These are phyloP conservation scores for Porphyrio hochstetteri DNA, from an alignment of 2,113 vertebrate genomes.

Conservation along the genomic window DNA sequence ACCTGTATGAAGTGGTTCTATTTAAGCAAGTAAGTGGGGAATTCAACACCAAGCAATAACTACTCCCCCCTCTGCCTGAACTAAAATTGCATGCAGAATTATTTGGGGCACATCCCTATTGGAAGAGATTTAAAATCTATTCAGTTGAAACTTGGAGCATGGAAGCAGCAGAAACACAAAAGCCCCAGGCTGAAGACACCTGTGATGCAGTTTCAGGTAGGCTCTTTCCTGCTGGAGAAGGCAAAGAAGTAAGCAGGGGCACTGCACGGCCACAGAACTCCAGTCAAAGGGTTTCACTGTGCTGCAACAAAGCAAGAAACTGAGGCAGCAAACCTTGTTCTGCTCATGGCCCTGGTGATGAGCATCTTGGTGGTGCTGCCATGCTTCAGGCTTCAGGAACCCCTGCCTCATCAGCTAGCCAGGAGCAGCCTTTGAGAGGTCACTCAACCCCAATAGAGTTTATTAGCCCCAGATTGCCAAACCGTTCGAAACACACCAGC, in stretches of 20 bases:
- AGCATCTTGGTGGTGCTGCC: background rate
- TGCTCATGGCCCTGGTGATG: background rate
- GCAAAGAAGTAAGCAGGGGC: background rate
- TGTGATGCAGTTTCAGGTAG: background rate
- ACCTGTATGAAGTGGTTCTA: background rate
- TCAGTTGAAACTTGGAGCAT: background rate
- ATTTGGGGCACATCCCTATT: background rate
- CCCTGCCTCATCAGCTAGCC: background rate
- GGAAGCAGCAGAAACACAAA: background rate
- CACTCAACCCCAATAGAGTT: background rate
- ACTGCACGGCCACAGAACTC: background rate
- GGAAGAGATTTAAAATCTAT: background rate
- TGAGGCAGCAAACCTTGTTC: background rate
- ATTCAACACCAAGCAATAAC: background rate
- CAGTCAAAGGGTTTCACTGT: background rate
- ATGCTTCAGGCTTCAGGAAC: background rate
- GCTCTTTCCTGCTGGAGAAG: background rate
- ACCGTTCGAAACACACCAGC: background rate
- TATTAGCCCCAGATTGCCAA: background rate
- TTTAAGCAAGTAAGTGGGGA: background rate
- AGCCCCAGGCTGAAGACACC: background rate
- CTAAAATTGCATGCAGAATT: background rate
- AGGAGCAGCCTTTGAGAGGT: background rate
- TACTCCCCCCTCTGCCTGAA: accelerated
- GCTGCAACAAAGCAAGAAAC: no score